Evolutionary conservation across 2,113 vertebrate species (phyloP), one percentile per base, ranked within the genome.

Genomic region (Perognathus longimembris): DNA sequence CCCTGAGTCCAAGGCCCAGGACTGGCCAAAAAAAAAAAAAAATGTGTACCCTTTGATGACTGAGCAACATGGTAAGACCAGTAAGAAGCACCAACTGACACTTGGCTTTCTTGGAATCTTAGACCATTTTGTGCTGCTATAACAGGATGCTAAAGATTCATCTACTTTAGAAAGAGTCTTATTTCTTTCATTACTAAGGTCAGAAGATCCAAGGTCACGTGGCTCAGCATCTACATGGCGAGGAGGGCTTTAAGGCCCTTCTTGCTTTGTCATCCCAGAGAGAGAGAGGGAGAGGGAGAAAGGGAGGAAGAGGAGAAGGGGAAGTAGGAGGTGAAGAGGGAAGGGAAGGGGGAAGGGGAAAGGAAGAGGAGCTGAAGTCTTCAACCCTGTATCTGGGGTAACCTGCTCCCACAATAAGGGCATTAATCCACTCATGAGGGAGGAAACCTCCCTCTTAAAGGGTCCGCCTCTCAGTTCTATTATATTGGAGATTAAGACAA

Each of bases 21-120:
- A n/a, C n/a, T n/a, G n/a, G n/a, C n/a, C n/a, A n/a, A n/a, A n/a
- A n/a, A n/a, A n/a, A n/a, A 45, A 45, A 45, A 45, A 45, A 45
- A 88, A 59, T 74, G 57, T 94, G 95, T 96, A 92, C 79, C 26
- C 73, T 89, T 82, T 93, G 85, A 70, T 85, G 80, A 92, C 95
- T 92, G 74, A 91, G 84, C 74, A 89, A 87, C 34, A 80, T 61
- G 5, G 70, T 67, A 75, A 82, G 50, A 34, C 87, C 77, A 92
- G 57, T 92, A 88, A 64, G 84, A 70, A 69, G 85, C 82, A 70
- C 15, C 78, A 50, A n/a, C 85, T 92, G 84, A 75, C 70, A 78
- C 80, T 28, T 83, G 66, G 71, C 14, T 85, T 74, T 24, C 67
- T 5, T 38, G 67, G 20, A n/a, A 14, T 57, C 57, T 26, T 21